Conservation (phyloP, 2,888 invertebrate species). For the Agrotis exclamationis region DNA sequence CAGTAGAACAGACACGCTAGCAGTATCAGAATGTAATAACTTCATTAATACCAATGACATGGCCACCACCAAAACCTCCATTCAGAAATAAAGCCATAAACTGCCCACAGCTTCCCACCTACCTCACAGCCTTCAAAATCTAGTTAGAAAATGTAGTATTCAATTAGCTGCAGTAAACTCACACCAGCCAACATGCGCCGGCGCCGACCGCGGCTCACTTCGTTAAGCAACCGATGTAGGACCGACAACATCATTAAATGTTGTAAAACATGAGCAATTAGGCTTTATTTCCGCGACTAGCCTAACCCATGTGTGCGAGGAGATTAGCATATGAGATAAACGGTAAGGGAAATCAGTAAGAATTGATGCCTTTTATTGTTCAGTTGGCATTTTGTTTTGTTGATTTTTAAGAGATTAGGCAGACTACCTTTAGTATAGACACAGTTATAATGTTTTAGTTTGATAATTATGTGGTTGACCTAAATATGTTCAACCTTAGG, state of each 20-base stretch:
- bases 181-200: slow-evolving; percentile 33
- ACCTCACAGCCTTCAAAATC: slow-evolving; percentile 31
- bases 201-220: slow-evolving; percentile 30
- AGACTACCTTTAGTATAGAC: no score
- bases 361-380: slow-evolving; percentile 6
- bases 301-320: slow-evolving; percentile 22
- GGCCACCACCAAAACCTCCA: background rate
- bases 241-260: slow-evolving; percentile 55
- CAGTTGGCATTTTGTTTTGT: slow-evolving; percentile 4
- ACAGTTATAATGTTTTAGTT: no score
- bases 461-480: no score
- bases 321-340: slow-evolving; percentile 29
- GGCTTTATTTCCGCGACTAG: slow-evolving; percentile 46
- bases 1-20: no score
- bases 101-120: slow-evolving; percentile 28
- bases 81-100: slow-evolving; percentile 18
- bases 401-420: background rate
- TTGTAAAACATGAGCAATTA: slow-evolving; percentile 58
- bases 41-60: background rate
- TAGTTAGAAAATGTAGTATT: slow-evolving; percentile 49
- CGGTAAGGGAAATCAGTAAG: slow-evolving; percentile 2
- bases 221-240: slow-evolving; percentile 50
- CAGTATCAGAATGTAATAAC: no score
- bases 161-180: slow-evolving; percentile 34
- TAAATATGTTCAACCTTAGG: no score